phyloP scores from a whole-genome alignment of 2,113 vertebrate genomes.

The Notarius lentiginosus region DNA sequence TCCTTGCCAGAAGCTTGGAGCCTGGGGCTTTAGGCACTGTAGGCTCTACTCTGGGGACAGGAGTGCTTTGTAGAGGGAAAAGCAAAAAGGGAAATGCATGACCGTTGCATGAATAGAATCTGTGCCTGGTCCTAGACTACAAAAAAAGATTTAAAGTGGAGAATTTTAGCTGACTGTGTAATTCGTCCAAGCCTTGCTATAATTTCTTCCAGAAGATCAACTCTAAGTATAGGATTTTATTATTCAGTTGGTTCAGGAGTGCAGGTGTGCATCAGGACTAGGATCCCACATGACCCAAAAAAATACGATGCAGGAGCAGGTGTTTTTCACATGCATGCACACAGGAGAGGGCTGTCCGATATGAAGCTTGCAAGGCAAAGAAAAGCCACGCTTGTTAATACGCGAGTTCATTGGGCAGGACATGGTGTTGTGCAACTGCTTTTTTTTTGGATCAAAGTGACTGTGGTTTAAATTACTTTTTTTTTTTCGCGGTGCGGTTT shows the following conservation, averaged over 20 bases:
- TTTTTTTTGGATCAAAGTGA: background rate
- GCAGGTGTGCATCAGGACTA: background rate
- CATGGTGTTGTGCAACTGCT: background rate
- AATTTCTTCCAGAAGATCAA: background rate
- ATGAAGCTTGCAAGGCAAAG: background rate
- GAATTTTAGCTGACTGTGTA: background rate
- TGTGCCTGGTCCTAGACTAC: background rate
- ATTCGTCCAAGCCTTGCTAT: background rate
- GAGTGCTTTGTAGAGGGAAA: conserved; percentile 31
- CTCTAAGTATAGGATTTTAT: background rate
- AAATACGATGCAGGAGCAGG: background rate
- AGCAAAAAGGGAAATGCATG: conserved; percentile 23
- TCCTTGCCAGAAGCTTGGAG: conserved; percentile 67
- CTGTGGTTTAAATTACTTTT: background rate
- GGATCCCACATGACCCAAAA: background rate
- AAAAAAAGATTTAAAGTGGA: background rate
- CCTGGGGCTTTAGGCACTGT: conserved; percentile 63
- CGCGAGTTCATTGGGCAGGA: background rate
- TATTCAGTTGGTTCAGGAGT: background rate
- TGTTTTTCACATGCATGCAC: background rate
- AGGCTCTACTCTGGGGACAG: conserved; percentile 58
- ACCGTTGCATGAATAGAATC: background rate
- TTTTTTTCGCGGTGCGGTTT: background rate
- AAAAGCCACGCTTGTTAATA: background rate
- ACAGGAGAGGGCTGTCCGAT: background rate